Base-by-base conservation (phyloP, 53 echinoderm and acorn worm species). In the Echinometra lucunter region DNA sequence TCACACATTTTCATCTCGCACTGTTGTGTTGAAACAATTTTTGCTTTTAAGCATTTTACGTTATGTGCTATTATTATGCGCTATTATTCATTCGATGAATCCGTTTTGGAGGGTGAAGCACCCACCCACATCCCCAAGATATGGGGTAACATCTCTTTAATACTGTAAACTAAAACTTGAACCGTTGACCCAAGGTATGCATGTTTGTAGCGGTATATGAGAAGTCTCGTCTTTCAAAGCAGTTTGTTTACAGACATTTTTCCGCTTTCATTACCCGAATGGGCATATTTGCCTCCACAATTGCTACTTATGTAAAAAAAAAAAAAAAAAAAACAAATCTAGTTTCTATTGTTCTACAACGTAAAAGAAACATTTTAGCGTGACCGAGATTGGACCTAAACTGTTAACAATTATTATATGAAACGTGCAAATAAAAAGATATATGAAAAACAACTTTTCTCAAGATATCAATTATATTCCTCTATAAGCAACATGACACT, bases 151-250 rank as follows among this genome's bases (percentile, higher is more conserved):
- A 81, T 81, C 44, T 47, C 11, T 85, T 49, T 49, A 49, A 85
- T n/a, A n/a, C 47, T 85, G 49, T 25, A 47, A 85, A 12, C 85
- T 45, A 85, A 49, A 85, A n/a, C 81, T 28, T 85, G 85, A 85
- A 85, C 85, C 49, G 28, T 28, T 85, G 85, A 85, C 49, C 85
- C 28, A 2, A 45, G 28, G 49, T 49, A 85, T 85, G 85, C 49
- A 53, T 13, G 49, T 49, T 49, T 85, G 85, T 27, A 49, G 28
- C 27, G 30, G 18, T 49, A 47, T 49, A 85, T n/a, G n/a, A 85
- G 12, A 5, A 85, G 49, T 85, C 12, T 45, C 85, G 49, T 45
- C 45, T 85, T 85, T 45, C 85, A 85, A n/a, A n/a, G 10, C 49
- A 17, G 78, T 78, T 38, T 42, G 78, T 42, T 78, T 42, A 42